A percentile compares a stretch with the other conserved stretches of the same genome.
Evolutionary conservation across 2,113 vertebrate genomes (phyloP).

Genomic region (Oryzias melastigma): DNA sequence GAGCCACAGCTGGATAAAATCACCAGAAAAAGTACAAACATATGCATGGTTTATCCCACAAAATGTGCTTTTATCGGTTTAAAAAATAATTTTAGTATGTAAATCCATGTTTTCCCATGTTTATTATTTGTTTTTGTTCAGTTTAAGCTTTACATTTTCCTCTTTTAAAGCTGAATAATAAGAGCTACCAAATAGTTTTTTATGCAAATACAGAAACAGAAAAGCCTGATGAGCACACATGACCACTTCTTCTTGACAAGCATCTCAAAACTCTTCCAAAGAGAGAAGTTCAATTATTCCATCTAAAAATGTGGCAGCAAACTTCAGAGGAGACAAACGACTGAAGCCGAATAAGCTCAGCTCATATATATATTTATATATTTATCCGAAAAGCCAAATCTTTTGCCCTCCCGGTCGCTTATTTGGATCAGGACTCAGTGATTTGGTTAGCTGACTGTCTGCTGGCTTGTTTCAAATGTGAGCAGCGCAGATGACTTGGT

Average conservation of each 20-base stretch:
- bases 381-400: too few species aligned
- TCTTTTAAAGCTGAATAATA: too few species aligned
- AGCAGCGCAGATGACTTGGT: slow-evolving; percentile 2
- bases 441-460: neutral
- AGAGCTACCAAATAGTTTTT: neutral
- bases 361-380: too few species aligned
- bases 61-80: too few species aligned
- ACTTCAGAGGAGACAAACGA: too few species aligned
- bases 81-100: neutral
- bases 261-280: neutral
- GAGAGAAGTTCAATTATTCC: neutral
- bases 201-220: neutral
- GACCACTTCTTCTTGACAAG: too few species aligned
- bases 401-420: too few species aligned
- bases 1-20: neutral
- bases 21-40: too few species aligned
- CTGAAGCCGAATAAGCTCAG: too few species aligned
- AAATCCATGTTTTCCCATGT: neutral
- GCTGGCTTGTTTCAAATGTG: neutral
- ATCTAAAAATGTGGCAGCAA: neutral
- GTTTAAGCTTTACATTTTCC: neutral
- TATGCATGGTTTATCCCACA: too few species aligned
- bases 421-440: neutral
- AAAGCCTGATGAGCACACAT: neutral
- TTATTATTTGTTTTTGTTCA: neutral